Conservation (phyloP, 2,113 vertebrate species). For the Mormyrus iriodes region DNA sequence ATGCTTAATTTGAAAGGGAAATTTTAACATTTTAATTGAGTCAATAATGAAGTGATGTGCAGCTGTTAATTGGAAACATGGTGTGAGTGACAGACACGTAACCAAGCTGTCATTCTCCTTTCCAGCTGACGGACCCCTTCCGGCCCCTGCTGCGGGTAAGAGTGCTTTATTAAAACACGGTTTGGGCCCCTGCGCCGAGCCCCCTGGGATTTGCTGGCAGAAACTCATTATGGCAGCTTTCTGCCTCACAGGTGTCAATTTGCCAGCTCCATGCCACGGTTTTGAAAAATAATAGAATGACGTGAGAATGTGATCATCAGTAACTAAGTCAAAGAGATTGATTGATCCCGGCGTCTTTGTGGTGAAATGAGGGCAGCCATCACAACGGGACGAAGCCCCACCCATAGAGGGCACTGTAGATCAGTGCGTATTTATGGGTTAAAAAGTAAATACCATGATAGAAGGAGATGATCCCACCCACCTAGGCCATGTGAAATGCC, state of each 20-base stretch:
- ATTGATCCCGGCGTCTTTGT: neutral
- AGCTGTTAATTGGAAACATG: constrained; percentile 73
- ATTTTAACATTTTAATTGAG: constrained; percentile 73
- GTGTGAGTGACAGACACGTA: constrained; percentile 77
- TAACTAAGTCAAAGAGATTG: neutral
- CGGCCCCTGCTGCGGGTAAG: constrained; percentile 96
- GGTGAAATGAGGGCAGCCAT: neutral
- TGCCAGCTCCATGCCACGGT: constrained; percentile 37
- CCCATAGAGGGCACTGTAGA: neutral
- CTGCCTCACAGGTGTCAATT: constrained; percentile 33
- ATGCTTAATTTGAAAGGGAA: constrained; percentile 77
- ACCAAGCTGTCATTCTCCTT: constrained; percentile 71
- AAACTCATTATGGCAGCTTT: constrained; percentile 38
- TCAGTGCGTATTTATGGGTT: neutral
- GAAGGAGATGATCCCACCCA: neutral
- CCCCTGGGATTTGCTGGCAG: constrained; percentile 37
- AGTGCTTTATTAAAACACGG: constrained; percentile 47
- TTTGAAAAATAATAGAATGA: neutral
- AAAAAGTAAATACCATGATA: neutral
- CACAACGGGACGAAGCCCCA: neutral
- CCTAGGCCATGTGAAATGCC: neutral
- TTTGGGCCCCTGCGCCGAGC: constrained; percentile 36
- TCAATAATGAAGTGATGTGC: constrained; percentile 71
- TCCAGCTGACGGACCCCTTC: constrained; percentile 95
- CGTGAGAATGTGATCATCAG: neutral